Base-by-base conservation (phyloP, 2,888 invertebrate genomes). In the Coleophora flavipennella region DNA sequence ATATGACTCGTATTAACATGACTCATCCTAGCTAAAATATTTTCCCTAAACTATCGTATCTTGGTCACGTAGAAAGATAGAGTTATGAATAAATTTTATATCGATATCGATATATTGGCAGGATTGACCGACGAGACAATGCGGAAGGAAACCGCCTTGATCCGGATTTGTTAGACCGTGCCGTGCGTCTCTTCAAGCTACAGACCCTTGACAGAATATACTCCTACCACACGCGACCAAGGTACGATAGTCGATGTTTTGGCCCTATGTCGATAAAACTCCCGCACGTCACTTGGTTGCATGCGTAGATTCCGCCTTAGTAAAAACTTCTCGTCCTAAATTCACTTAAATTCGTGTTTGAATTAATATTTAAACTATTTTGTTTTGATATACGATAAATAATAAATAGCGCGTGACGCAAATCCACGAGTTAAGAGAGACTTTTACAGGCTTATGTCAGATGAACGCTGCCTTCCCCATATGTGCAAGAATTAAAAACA, bases 201-300 rank as follows among this genome's bases (percentile, higher is more conserved):
- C 85, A 86, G 73, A 81, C 81, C 59, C 77, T 87, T 67, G 86
- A 87, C 80, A 83, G 84, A 76, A 73, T 83, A 71, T 86, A 87
- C 80, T 79, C 86, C 75, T 85, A 83, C 76, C 85, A 86, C 77
- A 79, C 81, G 58, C 81, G 86, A 74, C 87, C 87, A 77, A 86
- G 87, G 87, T 87, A 85, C 80, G 81, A 78, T 55, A 65, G 66
- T 76, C 75, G 77, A 75, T 78, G 76, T 76, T 6, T 20, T 66
- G 54, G 61, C 60, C 59, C 50, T 50, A 45, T 53, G 10, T 38
- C 38, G 33, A 33, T 38, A 33, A 11, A 32, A 13, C 32, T 7
- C 10, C 29, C 11, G 33, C 33, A 38, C 33, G 28, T 27, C 27
- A 26, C 37, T 37, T 31, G 33, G 9, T 37, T 37, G 37, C 37